A percentile compares a stretch with the other conserved stretches of the same genome.
Conservation (phyloP, 2,888 invertebrate genomes). For the Danaus chrysippus region DNA sequence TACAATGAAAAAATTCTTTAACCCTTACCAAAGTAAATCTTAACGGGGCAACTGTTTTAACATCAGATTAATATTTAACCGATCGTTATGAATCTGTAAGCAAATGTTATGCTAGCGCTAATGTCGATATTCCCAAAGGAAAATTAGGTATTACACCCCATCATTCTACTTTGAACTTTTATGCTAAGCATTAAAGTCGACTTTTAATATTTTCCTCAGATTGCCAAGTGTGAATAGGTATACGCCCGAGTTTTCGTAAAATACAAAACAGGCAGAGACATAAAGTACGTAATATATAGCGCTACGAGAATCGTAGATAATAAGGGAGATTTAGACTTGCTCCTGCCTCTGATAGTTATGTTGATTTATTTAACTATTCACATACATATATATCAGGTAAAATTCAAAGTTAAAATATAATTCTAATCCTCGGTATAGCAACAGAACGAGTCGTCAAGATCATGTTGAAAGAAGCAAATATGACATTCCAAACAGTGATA, state of each 20-base stretch:
- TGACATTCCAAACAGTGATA: too few species aligned
- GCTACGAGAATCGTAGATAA: neutral
- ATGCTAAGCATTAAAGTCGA: neutral
- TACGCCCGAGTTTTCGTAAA: conserved; percentile 13
- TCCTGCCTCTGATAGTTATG: neutral
- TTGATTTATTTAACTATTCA: neutral
- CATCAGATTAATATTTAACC: neutral
- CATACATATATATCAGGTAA: too few species aligned
- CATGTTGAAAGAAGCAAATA: too few species aligned
- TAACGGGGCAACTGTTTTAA: neutral
- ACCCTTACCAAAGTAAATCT: too few species aligned
- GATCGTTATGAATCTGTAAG: conserved; percentile 17
- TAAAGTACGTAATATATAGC: conserved; percentile 22
- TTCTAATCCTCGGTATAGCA: too few species aligned
- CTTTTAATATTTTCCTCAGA: neutral
- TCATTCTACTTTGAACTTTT: conserved; percentile 2
- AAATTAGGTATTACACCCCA: conserved; percentile 12
- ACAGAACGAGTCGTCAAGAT: too few species aligned
- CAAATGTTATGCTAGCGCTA: conserved; percentile 12
- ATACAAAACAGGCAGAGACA: conserved; percentile 23
- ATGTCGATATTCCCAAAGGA: conserved; percentile 21
- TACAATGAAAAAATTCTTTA: too few species aligned
- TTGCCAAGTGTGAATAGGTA: conserved; percentile 15
- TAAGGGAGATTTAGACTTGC: conserved; percentile 2
- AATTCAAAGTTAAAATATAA: too few species aligned